Base-by-base conservation (phyloP, 2,888 invertebrate species). In the Ophion costatus region DNA sequence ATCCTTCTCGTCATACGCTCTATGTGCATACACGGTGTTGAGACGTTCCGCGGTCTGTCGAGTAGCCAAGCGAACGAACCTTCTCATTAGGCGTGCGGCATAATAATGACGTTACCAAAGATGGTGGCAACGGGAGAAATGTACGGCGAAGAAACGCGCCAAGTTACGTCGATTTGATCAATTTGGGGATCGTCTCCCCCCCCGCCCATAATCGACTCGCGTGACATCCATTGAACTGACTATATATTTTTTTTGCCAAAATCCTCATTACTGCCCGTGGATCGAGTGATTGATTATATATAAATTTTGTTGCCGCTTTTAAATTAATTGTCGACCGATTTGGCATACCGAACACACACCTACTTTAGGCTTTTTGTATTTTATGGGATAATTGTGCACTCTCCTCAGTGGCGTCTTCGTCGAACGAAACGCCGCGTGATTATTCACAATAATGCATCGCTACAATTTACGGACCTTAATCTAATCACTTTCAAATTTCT, bases 401-500 rank as follows among this genome's bases (percentile, higher is more conserved):
- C 38, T 38, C 38, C 7, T 5, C 51, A 17, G 51, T 4, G 11
- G 51, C 17, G 4, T 29, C 29, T 4, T 29, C 29, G 51, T 51
- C 51, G 38, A 38, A 59, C 29, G 11, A 45, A 6, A 70, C 56
- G 51, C 17, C 14, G 51, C n/a, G 17, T 56, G n/a, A 24, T n/a
- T 75, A 20, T 66, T 20, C 29, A 63, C 22, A n/a, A 51, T 51
- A 51, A 51, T 51, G 51, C 51, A 51, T 51, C 11, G n/a, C 45
- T 10, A 56, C 20, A 66, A 38, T 76, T 56, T 7, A 64, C 51
- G 22, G 20, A 76, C 20, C 42, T 74, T 63, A 45, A 45, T 74
- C 63, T 4, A 24, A 22, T 14, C 74, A 74, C 80, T 38, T 77
- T 71, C 71, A 45, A 79, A 69, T 75, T 82, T 78, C 63, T 59